phyloP scores from a whole-genome alignment of 2,113 vertebrate species.

The Nibea albiflora region DNA sequence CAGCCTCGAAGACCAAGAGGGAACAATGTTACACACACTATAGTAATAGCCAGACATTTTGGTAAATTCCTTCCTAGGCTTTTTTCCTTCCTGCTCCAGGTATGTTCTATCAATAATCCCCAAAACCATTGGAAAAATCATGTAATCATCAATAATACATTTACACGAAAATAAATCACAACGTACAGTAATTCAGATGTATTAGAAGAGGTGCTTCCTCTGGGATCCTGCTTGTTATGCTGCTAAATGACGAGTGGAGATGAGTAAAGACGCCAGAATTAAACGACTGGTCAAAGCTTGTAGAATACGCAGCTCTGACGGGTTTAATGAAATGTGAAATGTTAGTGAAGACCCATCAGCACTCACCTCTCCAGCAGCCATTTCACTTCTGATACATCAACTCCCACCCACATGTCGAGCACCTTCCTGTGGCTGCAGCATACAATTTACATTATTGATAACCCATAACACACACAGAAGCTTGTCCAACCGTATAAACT shows the following conservation, averaged over 20 bases:
- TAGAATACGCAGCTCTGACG: background rate
- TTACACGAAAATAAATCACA: background rate
- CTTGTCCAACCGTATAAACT: background rate
- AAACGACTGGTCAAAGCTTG: background rate
- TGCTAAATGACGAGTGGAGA: background rate
- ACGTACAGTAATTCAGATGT: background rate
- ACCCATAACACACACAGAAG: background rate
- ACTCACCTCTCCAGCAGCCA: background rate
- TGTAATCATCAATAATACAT: background rate
- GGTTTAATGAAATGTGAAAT: background rate
- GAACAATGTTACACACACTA: no score
- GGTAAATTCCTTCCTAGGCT: no score
- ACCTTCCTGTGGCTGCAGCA: constrained; percentile 2
- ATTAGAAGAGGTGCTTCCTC: background rate
- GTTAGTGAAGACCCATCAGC: constrained; percentile 6
- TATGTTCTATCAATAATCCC: no score
- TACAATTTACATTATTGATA: constrained; percentile 10
- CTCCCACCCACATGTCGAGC: background rate
- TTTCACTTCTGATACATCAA: background rate
- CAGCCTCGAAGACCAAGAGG: no score
- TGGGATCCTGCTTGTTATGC: background rate
- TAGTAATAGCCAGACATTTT: no score
- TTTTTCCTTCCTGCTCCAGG: no score
- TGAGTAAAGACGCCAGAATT: background rate
- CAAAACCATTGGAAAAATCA: background rate